These are phyloP conservation scores for Dromius quadrimaculatus DNA, from an alignment of 2,888 invertebrate species.

Conservation along the genomic window DNA sequence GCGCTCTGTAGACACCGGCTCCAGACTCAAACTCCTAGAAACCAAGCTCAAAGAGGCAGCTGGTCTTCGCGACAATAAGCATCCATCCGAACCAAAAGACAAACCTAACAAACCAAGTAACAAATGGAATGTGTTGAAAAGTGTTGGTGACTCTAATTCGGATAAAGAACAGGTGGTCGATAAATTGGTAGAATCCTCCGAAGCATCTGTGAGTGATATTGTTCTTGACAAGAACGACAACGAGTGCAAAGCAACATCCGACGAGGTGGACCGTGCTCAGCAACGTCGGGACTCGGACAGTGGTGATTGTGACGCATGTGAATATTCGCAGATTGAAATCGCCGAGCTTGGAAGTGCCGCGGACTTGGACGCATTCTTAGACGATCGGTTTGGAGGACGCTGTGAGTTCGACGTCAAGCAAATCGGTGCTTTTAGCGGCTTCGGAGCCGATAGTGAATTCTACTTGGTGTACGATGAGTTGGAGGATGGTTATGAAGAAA, in stretches of 20 bases:
- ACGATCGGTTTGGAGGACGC: conserved; percentile 55
- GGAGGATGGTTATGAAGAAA: conserved; percentile 57
- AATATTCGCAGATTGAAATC: conserved; percentile 53
- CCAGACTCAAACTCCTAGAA: conserved; percentile 68
- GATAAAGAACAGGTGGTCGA: conserved; percentile 58
- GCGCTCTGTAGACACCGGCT: conserved; percentile 65
- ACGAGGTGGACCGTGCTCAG: conserved; percentile 45
- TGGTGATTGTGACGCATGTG: conserved; percentile 32
- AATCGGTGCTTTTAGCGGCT: conserved; percentile 58
- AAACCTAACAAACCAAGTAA: conserved; percentile 10
- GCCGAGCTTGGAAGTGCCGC: conserved; percentile 53
- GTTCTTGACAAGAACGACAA: conserved; percentile 51
- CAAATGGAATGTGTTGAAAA: conserved; percentile 1
- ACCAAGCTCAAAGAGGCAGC: conserved; percentile 62
- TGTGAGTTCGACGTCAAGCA: conserved; percentile 63
- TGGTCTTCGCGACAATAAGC: conserved; percentile 57
- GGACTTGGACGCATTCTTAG: conserved; percentile 55
- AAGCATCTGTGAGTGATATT: conserved; percentile 22
- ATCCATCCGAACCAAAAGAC: conserved; percentile 10
- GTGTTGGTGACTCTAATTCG: conserved; percentile 29
- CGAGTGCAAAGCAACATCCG: conserved; percentile 44
- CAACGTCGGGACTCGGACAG: conserved; percentile 42
- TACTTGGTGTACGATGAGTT: conserved; percentile 65
- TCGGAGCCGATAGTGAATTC: conserved; percentile 58
- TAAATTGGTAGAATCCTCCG: conserved; percentile 55